Evolutionary conservation across 2,113 vertebrate species (phyloP).

Genomic region (Hyaena hyaena): DNA sequence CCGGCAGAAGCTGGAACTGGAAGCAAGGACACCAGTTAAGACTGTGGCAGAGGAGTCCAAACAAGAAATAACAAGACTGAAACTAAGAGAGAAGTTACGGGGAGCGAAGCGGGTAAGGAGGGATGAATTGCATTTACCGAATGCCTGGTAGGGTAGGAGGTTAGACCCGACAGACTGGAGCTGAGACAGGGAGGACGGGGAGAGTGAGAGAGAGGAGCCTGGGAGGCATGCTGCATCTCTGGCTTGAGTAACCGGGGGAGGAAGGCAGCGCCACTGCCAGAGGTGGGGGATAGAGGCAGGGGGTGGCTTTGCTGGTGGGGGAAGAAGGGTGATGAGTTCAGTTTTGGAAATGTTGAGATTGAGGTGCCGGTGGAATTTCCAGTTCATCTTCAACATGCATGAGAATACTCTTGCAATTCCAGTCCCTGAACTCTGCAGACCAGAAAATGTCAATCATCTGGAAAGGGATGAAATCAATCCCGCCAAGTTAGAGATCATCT

Average conservation of each 20-base stretch:
- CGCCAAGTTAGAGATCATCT: constrained; percentile 62
- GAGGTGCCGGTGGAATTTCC: constrained; percentile 55
- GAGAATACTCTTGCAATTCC: constrained; percentile 66
- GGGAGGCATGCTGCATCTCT: background rate
- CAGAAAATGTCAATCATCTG: constrained; percentile 76
- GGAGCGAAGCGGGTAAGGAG: background rate
- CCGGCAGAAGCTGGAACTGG: background rate
- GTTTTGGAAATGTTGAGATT: constrained; percentile 65
- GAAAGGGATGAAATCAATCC: constrained; percentile 68
- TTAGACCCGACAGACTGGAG: background rate
- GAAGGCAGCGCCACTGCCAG: background rate
- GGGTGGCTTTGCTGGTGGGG: background rate
- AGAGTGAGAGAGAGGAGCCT: background rate
- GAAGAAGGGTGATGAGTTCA: constrained; percentile 54
- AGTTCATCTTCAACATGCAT: constrained; percentile 59
- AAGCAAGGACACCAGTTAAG: constrained; percentile 25
- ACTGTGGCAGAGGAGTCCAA: background rate
- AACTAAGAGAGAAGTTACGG: background rate
- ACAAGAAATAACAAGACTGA: constrained; percentile 16
- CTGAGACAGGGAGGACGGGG: background rate
- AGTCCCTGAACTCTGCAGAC: constrained; percentile 70
- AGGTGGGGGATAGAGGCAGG: background rate
- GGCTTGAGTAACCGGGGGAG: background rate
- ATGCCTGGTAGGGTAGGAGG: background rate
- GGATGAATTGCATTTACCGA: background rate